Evolutionary conservation across 2,888 invertebrate genomes (phyloP), one percentile per base, ranked within the genome.

Genomic region (Zygaena filipendulae): DNA sequence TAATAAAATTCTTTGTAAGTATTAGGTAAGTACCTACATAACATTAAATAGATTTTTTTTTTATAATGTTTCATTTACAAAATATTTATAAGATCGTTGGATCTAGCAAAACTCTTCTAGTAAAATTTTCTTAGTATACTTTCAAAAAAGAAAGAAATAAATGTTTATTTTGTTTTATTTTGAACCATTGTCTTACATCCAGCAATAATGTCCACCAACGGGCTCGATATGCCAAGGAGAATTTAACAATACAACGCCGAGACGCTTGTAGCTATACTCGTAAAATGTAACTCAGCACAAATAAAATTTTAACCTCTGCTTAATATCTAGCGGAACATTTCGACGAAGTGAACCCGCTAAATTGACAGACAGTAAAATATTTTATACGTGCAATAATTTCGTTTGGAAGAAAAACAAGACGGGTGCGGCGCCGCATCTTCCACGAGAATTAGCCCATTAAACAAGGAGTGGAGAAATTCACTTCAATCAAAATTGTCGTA

Each of bases 351-450:
- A 57, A 61, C 59, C 59, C 55, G 50, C 51, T 57, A 67, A 77
- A 79, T 75, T 72, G 79, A 75, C 79, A 74, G 79, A 67, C 75
- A 63, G 64, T 79, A 74, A 79, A 79, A 75, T 77, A 77, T 79
- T 79, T 79, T 75, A 79, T 69, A 59, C 66, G 46, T 45, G 60
- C 62, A 67, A 72, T 79, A 77, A 79, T 72, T 77, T 74, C 60
- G 71, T 77, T 75, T 72, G 63, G 52, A 64, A 67, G 72, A 74
- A 79, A 74, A 74, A 75, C 75, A 71, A 66, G 51, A 46, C 47
- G 49, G 40, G 44, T 32, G 35, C 37, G 16, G 40, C 38, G 37
- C 31, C 31, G 39, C 64, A 64, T 68, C 62, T 70, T 74, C 59
- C 64, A 63, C 70, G 56, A 59, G 74, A 75, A 74, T 75, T 72